Conservation (phyloP, 2,797 vertebrate genomes). For the Takifugu ocellatus region DNA sequence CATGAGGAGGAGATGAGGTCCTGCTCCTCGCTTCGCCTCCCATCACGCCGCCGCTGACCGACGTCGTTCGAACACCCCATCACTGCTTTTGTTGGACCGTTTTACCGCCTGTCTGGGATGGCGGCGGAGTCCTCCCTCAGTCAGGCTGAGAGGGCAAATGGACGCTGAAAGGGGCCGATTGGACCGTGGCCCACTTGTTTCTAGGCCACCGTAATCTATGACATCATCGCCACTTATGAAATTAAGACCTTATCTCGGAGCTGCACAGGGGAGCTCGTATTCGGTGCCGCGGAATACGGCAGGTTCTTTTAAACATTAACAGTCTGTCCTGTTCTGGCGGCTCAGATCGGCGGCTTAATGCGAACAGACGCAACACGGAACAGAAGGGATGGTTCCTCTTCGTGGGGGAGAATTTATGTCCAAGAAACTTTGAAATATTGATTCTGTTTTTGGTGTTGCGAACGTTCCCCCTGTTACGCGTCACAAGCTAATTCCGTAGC, state of each 20-base stretch:
- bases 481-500: no score
- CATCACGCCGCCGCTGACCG: slow-evolving; percentile 48
- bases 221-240: slow-evolving; percentile 8
- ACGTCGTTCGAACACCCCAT: no score
- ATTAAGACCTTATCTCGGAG: slow-evolving; percentile 19
- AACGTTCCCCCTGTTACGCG: slow-evolving; percentile 1
- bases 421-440: slow-evolving; percentile 47
- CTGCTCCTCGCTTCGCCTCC: slow-evolving; percentile 58
- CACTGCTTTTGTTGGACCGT: background rate
- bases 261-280: slow-evolving; percentile 15
- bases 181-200: slow-evolving; percentile 17
- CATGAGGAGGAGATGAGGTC: slow-evolving; percentile 66
- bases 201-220: slow-evolving; percentile 20
- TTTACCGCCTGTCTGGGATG: background rate
- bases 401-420: slow-evolving; percentile 50
- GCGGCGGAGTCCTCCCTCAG: no score
- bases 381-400: slow-evolving; percentile 24
- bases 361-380: slow-evolving; percentile 29
- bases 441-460: slow-evolving; percentile 26
- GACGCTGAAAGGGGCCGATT: slow-evolving; percentile 19
- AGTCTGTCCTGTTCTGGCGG: slow-evolving; percentile 23
- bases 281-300: no score
- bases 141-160: background rate
- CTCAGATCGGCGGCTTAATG: slow-evolving; percentile 25
- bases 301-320: slow-evolving; percentile 3